Evolutionary conservation across 2,888 invertebrate genomes (phyloP).

Genomic region (Ethmia dodecea): DNA sequence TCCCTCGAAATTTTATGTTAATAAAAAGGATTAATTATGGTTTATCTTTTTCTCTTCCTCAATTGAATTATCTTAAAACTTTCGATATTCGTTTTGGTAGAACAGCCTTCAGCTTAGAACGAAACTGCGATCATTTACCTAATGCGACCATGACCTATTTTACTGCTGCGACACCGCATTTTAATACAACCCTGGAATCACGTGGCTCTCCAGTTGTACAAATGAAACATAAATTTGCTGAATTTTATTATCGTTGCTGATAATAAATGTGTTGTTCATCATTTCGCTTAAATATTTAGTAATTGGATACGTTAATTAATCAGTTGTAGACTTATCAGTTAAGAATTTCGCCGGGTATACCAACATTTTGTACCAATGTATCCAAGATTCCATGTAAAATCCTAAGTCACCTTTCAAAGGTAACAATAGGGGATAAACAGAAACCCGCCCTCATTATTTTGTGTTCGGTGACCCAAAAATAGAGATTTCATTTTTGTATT

Average conservation of each 20-base stretch:
- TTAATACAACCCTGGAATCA: slow-evolving; percentile 38
- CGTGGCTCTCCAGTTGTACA: slow-evolving; percentile 37
- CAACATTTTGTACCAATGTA: slow-evolving; percentile 3
- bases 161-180: slow-evolving; percentile 37
- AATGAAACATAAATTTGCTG: slow-evolving; percentile 28
- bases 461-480: slow-evolving; percentile 48
- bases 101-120: too few relatives aligned
- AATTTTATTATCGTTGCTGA: too few relatives aligned
- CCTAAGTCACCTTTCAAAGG: slow-evolving; percentile 36
- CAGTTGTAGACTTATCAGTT: too few relatives aligned
- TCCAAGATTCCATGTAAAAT: slow-evolving; percentile 28
- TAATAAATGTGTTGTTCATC: too few relatives aligned
- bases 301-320: too few relatives aligned
- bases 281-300: too few relatives aligned
- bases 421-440: slow-evolving; percentile 49
- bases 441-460: slow-evolving; percentile 47
- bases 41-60: too few relatives aligned
- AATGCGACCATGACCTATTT: slow-evolving; percentile 61
- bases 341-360: too few relatives aligned
- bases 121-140: slow-evolving; percentile 33
- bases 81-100: too few relatives aligned
- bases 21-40: too few relatives aligned
- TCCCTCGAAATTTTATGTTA: too few relatives aligned
- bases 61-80: too few relatives aligned
- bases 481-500: slow-evolving; percentile 47